Evolutionary conservation across 2,888 invertebrate genomes (phyloP), one percentile per base, ranked within the genome.

Genomic region (Endotricha flammealis): DNA sequence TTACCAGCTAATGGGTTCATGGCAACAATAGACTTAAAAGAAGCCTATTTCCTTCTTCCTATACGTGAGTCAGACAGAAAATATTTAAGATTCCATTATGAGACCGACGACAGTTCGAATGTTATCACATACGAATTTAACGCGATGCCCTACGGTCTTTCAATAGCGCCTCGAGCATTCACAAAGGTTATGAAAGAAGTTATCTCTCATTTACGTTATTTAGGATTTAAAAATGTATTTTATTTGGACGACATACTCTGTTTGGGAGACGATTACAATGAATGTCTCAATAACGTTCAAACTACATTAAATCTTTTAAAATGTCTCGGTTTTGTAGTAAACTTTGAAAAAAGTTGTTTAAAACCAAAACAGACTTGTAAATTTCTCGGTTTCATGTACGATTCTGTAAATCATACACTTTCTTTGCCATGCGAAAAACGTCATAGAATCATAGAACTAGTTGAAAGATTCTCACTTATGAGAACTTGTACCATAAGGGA

Each of bases 141-240:
- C 0, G 41, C 50, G 2, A 28, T 45, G 29, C 41, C 46, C 0
- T 53, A 41, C 17, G 46, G 47, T 4, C 17, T 53, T 1, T 43
- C 30, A 1, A 12, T 35, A 1, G 51, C 51, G 4, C 51, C 47
- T 4, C 27, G 42, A 10, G 31, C 29, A 2, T 49, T 48, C 29
- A 46, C 42, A 0, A 50, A 48, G 32, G 34, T 48, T 0, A 41
- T 48, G 40, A 42, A 35, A 37, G 43, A 38, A 5, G 42, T 45
- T 0, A 22, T 45, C 6, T 17, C 22, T 3, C 32, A 36, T 13
- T 20, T 48, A 4, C 34, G 48, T 27, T 12, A 11, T 3, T 14
- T 12, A n/a, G 47, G 47, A 4, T 20, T 20, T 22, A 41, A 20
- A n/a, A 47, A 44, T 2, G 44, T 43, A 3, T 12, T 33, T 13